phyloP scores from a whole-genome alignment of 2,113 vertebrate species.

The Laticauda laticaudata region DNA sequence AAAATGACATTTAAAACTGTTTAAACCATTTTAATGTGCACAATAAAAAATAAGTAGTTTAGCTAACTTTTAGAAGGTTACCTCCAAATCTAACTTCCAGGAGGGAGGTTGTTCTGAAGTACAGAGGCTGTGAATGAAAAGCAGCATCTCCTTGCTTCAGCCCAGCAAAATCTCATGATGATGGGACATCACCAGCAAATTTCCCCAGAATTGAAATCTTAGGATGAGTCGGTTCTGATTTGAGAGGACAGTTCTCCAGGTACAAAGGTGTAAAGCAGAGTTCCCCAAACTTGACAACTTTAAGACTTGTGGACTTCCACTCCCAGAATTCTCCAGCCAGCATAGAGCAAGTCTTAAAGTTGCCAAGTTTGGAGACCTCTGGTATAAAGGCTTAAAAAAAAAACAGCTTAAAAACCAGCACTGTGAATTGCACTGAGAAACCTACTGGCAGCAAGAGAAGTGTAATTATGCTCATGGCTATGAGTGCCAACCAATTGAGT shows the following conservation, averaged over 20 bases:
- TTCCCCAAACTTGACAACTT: too few species aligned
- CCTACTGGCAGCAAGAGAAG: background rate
- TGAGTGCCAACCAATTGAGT: background rate
- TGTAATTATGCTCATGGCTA: background rate
- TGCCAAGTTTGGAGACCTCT: too few species aligned
- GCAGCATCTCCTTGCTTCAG: background rate
- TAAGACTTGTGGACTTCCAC: too few species aligned
- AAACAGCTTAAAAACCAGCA: background rate
- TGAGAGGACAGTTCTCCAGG: background rate
- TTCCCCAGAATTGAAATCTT: background rate
- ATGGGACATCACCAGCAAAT: background rate
- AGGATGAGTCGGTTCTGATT: background rate
- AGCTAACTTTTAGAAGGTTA: background rate
- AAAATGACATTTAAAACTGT: background rate
- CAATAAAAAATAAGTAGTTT: background rate
- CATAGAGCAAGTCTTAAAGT: too few species aligned
- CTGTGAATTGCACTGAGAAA: background rate
- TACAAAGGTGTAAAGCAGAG: background rate
- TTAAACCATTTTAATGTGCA: background rate
- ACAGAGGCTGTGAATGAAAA: background rate
- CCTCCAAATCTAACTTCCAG: background rate
- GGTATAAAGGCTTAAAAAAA: background rate
- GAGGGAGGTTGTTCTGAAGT: background rate
- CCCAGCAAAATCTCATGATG: background rate
- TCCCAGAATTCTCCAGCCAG: too few species aligned